Base-by-base conservation (phyloP, 2,797 vertebrate genomes). In the Anguilla anguilla region DNA sequence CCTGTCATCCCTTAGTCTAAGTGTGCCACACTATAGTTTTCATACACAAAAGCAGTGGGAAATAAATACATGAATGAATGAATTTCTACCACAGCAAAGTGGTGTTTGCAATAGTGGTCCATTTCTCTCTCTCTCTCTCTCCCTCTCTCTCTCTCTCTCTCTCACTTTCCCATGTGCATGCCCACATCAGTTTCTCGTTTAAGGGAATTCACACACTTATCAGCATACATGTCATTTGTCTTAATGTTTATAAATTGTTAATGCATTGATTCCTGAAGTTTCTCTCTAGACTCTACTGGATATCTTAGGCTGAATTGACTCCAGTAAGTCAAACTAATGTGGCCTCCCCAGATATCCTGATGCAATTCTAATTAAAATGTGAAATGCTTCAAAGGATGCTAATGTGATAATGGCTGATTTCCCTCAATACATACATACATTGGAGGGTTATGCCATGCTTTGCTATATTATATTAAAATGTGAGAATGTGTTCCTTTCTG, bases 361-460 rank as follows among this genome's bases (percentile, higher is more conserved):
- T 77, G 74, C 74, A 77, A 77, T 43, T 19, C 74, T 77, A 77
- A 77, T 39, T 35, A 77, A 77, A 77, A 77, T 77, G 28, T 77
- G 35, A 43, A 77, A 77, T 22, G 35, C 35, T 77, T 77, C 74
- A 77, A 43, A 43, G 43, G 35, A 77, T 77, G 39, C 74, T 59
- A 59, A 59, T 59, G 57, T 59, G 57, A 3, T 43, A 77, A 77
- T 77, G 74, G 28, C 74, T 43, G 31, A 77, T 39, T 77, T 77
- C 28, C 74, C 74, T 15, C 19, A 43, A 43, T 22, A 39, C 72
- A 43, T 22, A 39, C 15, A 15, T 9, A 77, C 39, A 11, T 43
- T 77, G 35, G 35, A 1, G 74, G 39, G 4, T 77, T 39, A 74
- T 39, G 31, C 31, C 6, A 77, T 77, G 19, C 17, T 39, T 2